phyloP scores from a whole-genome alignment of 2,113 vertebrate genomes.

The Brachionichthys hirsutus region DNA sequence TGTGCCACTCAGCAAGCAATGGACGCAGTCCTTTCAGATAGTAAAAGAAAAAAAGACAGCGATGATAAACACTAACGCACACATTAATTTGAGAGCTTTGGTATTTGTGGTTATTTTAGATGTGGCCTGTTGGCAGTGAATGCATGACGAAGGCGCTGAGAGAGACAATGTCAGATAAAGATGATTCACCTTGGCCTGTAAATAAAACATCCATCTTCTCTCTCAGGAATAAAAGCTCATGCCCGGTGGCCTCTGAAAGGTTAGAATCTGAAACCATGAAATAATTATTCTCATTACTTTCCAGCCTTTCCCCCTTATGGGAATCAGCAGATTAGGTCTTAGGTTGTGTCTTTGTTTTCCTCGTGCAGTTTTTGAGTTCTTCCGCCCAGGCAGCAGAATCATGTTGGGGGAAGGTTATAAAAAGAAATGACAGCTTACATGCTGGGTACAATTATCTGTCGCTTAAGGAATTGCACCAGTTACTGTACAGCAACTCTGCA shows the following conservation, averaged over 20 bases:
- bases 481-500: constrained; percentile 34
- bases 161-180: constrained; percentile 37
- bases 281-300: constrained; percentile 69
- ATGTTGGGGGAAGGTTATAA: constrained; percentile 14
- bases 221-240: constrained; percentile 66
- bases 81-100: constrained; percentile 10
- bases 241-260: constrained; percentile 71
- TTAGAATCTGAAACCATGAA: constrained; percentile 64
- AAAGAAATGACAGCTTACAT: constrained; percentile 4
- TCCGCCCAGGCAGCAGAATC: constrained; percentile 15
- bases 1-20: not conserved
- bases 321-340: constrained; percentile 53
- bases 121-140: constrained; percentile 30
- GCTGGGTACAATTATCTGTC: constrained; percentile 55
- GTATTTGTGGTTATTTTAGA: not conserved
- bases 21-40: not conserved
- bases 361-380: constrained; percentile 19
- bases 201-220: constrained; percentile 66
- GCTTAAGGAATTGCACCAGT: constrained; percentile 53
- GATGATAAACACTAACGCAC: not conserved
- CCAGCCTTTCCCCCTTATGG: constrained; percentile 49
- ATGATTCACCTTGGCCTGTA: constrained; percentile 65
- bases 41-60: too few species aligned
- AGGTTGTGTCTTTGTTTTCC: constrained; percentile 28
- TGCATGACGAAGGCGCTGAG: constrained; percentile 29